Conservation (phyloP, 1,140 invertebrate species). For the Solenopsis invicta region DNA sequence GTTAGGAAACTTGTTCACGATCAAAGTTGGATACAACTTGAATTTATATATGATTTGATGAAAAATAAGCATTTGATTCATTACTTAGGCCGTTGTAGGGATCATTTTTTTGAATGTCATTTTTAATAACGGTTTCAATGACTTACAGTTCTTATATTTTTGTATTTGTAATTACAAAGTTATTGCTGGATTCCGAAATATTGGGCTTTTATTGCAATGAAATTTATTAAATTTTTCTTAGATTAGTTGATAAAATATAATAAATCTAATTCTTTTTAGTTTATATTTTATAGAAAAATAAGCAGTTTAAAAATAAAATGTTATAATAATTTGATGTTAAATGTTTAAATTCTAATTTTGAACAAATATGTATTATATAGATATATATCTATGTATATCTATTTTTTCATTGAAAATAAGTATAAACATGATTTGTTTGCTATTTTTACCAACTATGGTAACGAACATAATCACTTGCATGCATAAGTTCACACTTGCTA, state of each 20-base stretch:
- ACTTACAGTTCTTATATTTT: conserved; percentile 15
- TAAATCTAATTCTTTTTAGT: conserved; percentile 21
- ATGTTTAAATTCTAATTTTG: conserved; percentile 41
- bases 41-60: conserved; percentile 7
- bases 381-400: not conserved
- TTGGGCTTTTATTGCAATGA: not conserved
- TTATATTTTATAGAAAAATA: conserved; percentile 40
- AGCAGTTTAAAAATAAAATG: conserved; percentile 4
- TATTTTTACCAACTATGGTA: conserved; percentile 35
- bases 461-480: conserved; percentile 18
- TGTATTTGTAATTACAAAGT: conserved; percentile 5
- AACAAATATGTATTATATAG: not conserved
- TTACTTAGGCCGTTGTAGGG: conserved; percentile 18
- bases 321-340: conserved; percentile 13
- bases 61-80: too few species aligned
- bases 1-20: conserved; percentile 10
- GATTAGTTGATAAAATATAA: conserved; percentile 8
- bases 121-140: conserved; percentile 28
- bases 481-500: conserved; percentile 3
- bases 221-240: conserved; percentile 49
- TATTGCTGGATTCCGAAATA: not conserved
- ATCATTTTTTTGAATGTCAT: conserved; percentile 1
- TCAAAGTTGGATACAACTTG: conserved; percentile 35
- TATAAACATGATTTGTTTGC: conserved; percentile 15
- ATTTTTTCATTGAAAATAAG: not conserved